These are phyloP conservation scores for Penaeus vannamei DNA, from an alignment of 1,140 invertebrate species.

Conservation along the genomic window DNA sequence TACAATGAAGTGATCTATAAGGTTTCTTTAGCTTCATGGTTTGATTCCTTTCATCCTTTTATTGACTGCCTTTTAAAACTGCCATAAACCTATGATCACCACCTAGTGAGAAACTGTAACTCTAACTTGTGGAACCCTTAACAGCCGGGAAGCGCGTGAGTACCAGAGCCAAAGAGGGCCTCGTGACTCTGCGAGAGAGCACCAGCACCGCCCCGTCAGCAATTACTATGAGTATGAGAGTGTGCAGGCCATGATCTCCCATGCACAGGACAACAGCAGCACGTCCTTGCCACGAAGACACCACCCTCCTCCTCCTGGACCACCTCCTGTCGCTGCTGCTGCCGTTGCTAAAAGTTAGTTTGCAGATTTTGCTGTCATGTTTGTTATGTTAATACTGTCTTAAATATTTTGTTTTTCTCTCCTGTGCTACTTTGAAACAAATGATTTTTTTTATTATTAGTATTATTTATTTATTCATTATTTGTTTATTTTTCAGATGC, in stretches of 20 bases:
- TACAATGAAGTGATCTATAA: too few species aligned
- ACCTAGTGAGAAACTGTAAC: too few species aligned
- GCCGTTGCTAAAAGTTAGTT: conserved; percentile 27
- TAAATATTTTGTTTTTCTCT: not conserved
- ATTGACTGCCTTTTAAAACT: too few species aligned
- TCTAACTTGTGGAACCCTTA: conserved; percentile 25
- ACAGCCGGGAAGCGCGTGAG: conserved; percentile 80
- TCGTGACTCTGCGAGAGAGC: conserved; percentile 76
- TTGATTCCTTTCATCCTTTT: too few species aligned
- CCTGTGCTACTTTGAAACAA: not conserved
- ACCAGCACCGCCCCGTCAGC: conserved; percentile 79
- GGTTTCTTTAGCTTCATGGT: too few species aligned
- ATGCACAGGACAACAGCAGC: conserved; percentile 68
- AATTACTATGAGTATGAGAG: conserved; percentile 89
- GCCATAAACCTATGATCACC: too few species aligned
- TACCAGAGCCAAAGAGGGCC: conserved; percentile 82
- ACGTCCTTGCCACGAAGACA: conserved; percentile 69
- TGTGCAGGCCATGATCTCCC: conserved; percentile 76
- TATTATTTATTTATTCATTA: not conserved
- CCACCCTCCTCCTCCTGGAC: conserved; percentile 67
- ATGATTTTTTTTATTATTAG: not conserved
- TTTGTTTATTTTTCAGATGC: conserved; percentile 3
- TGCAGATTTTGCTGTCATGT: not conserved
- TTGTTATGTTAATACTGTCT: not conserved
- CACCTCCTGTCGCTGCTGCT: conserved; percentile 68